Percentiles rank a stretch among this genome's conserved stretches.
Conservation (phyloP, 2,797 vertebrate genomes). For the Peromyscus aztecus region DNA sequence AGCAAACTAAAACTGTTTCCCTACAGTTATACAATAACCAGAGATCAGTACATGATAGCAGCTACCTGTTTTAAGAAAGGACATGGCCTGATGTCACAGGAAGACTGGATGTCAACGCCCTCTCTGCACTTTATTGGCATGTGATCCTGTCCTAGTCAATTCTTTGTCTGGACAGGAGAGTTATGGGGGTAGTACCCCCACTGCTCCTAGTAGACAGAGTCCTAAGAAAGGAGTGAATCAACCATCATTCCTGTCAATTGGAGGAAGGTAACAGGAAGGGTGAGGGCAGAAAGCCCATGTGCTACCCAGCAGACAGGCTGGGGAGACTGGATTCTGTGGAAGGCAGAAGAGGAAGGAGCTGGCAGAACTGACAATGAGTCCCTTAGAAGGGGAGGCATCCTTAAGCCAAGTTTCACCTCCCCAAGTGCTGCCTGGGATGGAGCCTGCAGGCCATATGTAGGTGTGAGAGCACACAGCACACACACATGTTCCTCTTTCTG, state of each 20-base stretch:
- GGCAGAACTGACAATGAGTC: background rate
- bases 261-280: background rate
- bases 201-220: background rate
- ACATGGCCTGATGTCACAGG: fast-evolving
- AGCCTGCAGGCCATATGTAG: background rate
- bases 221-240: background rate
- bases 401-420: background rate
- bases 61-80: too few species aligned
- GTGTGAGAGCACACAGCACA: background rate
- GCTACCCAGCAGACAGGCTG: background rate
- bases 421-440: background rate
- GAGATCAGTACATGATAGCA: background rate
- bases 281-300: background rate
- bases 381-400: background rate
- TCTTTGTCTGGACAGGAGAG: background rate
- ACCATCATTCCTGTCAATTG: background rate
- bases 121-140: fast-evolving
- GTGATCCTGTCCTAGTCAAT: fast-evolving
- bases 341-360: background rate
- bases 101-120: fast-evolving
- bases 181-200: background rate
- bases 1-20: background rate
- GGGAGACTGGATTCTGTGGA: background rate
- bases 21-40: background rate
- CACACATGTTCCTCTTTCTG: background rate